Percentiles rank a stretch among this genome's conserved stretches.
These are phyloP conservation scores for Ceratothoa steindachneri DNA, from an alignment of 2,888 invertebrate species.

Conservation along the genomic window DNA sequence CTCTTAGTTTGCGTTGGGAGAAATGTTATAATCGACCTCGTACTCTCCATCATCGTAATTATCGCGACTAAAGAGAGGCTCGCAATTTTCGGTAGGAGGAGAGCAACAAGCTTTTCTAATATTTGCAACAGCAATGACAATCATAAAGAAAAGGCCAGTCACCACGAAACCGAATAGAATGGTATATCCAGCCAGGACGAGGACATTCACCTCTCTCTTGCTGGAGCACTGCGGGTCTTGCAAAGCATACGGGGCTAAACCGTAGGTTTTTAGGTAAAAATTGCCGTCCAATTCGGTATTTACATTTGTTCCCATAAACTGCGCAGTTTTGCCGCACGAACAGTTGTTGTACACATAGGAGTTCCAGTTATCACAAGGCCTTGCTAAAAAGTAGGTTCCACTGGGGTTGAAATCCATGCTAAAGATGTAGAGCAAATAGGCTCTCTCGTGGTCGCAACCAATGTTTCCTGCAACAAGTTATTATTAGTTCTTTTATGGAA, in stretches of 20 bases:
- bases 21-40: too few species aligned
- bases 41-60: background rate
- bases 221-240: background rate
- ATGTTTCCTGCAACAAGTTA: conserved; percentile 26
- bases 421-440: conserved; percentile 29
- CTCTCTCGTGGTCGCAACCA: conserved; percentile 37
- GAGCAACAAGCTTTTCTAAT: background rate
- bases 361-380: conserved; percentile 23
- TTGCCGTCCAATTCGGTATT: conserved; percentile 17
- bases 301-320: conserved; percentile 38
- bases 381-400: conserved; percentile 24
- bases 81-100: background rate
- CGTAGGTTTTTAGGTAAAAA: background rate
- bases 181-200: background rate
- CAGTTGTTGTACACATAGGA: conserved; percentile 13
- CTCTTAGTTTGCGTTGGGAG: too few species aligned
- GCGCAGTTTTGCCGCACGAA: conserved; percentile 28
- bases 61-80: background rate
- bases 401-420: conserved; percentile 27
- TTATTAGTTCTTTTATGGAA: too few species aligned
- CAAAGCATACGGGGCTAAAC: conserved; percentile 9
- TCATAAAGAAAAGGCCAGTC: background rate
- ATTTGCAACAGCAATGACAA: background rate
- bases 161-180: background rate
- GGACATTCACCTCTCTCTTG: background rate